Conservation (phyloP, 2,113 vertebrate genomes). For the Mellivora capensis region DNA sequence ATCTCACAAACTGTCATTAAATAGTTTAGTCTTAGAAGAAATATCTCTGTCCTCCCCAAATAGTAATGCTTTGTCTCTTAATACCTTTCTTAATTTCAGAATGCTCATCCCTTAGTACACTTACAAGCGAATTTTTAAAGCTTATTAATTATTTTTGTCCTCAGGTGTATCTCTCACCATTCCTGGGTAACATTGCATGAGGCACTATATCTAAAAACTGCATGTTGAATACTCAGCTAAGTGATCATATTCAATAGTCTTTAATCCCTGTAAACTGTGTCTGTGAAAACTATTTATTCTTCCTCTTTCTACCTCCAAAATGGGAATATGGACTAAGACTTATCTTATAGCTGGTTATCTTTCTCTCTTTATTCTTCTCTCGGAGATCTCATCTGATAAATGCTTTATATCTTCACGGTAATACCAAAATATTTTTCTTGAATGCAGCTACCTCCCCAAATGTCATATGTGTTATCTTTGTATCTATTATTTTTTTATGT, state of each 20-base stretch:
- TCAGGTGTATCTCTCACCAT: neutral
- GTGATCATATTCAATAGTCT: neutral
- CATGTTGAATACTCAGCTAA: neutral
- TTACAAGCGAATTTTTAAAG: neutral
- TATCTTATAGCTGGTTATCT: neutral
- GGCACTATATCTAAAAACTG: neutral
- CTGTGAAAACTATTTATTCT: neutral
- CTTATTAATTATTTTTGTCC: neutral
- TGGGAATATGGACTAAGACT: neutral
- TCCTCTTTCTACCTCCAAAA: neutral
- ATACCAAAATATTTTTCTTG: neutral
- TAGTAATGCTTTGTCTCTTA: conserved; percentile 15
- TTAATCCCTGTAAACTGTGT: neutral
- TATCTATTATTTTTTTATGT: neutral
- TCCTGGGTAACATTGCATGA: neutral
- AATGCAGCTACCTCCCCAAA: neutral
- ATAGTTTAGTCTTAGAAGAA: conserved; percentile 47
- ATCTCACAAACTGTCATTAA: conserved; percentile 63
- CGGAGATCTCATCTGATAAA: neutral
- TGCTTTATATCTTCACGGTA: neutral
- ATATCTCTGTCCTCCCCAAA: conserved; percentile 38
- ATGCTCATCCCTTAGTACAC: neutral
- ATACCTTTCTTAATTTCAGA: conserved; percentile 17
- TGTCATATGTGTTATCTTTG: neutral
- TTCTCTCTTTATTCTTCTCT: neutral